These are phyloP conservation scores for Tamias sibiricus DNA, from an alignment of 2,113 vertebrate genomes.

Conservation along the genomic window DNA sequence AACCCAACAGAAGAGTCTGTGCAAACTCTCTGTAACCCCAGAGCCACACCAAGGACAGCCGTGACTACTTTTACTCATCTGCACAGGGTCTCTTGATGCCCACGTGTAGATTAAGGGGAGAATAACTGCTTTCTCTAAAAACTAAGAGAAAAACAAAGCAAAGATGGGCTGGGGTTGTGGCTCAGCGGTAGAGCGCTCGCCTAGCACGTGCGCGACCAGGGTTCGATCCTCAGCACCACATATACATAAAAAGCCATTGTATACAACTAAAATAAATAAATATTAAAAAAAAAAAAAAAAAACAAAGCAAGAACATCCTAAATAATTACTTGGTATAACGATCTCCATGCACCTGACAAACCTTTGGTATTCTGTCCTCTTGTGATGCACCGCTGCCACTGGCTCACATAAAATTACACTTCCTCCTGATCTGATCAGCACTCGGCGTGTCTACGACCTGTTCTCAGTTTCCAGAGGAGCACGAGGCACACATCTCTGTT, in stretches of 20 bases:
- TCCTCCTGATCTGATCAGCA: background rate
- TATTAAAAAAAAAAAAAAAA: no score
- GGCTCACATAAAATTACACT: background rate
- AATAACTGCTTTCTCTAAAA: background rate
- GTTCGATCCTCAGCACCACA: no score
- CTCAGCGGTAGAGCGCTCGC: no score
- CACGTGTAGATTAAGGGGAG: background rate
- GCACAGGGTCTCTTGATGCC: background rate
- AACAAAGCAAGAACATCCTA: background rate
- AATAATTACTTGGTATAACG: background rate
- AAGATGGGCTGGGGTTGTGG: no score
- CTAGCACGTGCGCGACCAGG: no score
- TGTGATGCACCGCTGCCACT: background rate
- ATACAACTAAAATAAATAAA: no score
- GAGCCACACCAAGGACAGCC: background rate
- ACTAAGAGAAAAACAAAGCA: background rate
- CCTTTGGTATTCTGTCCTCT: background rate
- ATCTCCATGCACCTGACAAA: background rate
- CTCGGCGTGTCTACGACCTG: background rate
- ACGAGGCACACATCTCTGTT: background rate
- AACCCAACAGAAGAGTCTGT: no score
- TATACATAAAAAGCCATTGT: no score
- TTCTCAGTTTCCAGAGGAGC: background rate
- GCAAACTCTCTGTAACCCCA: background rate
- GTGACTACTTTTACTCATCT: background rate